These are phyloP conservation scores for Drosophila picticornis DNA, from an alignment of 2,888 invertebrate species.

Conservation along the genomic window DNA sequence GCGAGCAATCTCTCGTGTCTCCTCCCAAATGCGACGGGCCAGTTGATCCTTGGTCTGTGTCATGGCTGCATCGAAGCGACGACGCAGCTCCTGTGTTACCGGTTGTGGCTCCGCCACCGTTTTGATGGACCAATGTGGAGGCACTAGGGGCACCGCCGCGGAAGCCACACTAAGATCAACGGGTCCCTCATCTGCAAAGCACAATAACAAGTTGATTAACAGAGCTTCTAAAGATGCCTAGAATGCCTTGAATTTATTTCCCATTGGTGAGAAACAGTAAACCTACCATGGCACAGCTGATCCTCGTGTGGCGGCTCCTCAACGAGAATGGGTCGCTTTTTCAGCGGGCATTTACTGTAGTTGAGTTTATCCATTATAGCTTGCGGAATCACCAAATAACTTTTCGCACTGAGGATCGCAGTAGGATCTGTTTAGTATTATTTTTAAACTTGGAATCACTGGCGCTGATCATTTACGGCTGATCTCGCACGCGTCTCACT, in stretches of 20 bases:
- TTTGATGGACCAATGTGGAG: constrained; percentile 43
- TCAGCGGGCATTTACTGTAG: constrained; percentile 84
- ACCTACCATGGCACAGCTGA: constrained; percentile 75
- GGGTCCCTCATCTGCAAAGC: constrained; percentile 80
- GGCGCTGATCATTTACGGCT: constrained; percentile 51
- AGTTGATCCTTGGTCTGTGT: constrained; percentile 80
- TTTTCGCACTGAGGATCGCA: constrained; percentile 25
- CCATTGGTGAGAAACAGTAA: background rate
- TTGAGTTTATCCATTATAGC: constrained; percentile 81
- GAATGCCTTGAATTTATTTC: rapidly evolving
- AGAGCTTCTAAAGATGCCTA: background rate
- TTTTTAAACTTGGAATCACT: constrained; percentile 39
- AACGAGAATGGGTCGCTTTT: constrained; percentile 83
- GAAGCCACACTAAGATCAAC: constrained; percentile 82
- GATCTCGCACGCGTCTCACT: constrained; percentile 54
- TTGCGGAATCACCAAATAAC: constrained; percentile 5
- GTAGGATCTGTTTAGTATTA: constrained; percentile 15
- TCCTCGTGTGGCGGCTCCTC: constrained; percentile 53
- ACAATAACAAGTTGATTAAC: background rate
- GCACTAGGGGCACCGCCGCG: constrained; percentile 59
- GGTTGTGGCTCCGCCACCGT: constrained; percentile 49
- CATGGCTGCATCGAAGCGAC: constrained; percentile 65
- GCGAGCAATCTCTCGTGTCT: constrained; percentile 83
- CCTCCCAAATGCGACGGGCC: constrained; percentile 83
- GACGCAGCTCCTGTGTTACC: constrained; percentile 57